Percentiles rank a stretch among this genome's conserved stretches.
These are phyloP conservation scores for Nicator chloris DNA, from an alignment of 2,113 vertebrate genomes.

Conservation along the genomic window DNA sequence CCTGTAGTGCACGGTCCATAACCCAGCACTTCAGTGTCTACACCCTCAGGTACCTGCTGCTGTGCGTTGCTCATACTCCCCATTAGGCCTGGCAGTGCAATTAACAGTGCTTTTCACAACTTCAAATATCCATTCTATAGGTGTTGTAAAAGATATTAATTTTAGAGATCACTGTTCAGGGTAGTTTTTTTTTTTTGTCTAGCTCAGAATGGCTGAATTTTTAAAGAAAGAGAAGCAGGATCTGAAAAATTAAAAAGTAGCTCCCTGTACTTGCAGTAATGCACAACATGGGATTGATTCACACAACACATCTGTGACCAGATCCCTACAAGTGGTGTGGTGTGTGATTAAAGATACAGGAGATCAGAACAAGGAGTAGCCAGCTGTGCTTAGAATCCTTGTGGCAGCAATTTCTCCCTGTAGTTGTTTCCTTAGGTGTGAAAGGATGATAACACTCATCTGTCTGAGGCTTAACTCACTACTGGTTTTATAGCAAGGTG, in stretches of 20 bases:
- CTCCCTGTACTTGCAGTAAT: not conserved
- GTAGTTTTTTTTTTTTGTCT: not conserved
- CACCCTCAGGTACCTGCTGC: not conserved
- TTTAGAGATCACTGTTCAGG: not conserved
- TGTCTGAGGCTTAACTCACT: not conserved
- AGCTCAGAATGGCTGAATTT: not conserved
- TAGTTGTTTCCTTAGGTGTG: not conserved
- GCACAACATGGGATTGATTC: not conserved
- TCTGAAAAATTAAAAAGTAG: not conserved
- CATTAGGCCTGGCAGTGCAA: not conserved
- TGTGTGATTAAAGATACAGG: not conserved
- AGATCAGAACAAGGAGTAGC: not conserved
- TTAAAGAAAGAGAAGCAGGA: not conserved
- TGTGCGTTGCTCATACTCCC: not conserved
- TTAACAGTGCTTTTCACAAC: not conserved
- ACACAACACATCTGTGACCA: not conserved
- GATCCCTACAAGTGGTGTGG: not conserved
- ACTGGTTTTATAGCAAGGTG: not conserved
- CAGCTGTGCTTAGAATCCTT: not conserved
- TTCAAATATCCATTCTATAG: not conserved
- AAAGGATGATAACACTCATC: not conserved
- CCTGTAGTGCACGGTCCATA: fast-evolving
- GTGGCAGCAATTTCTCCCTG: not conserved
- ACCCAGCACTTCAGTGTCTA: not conserved
- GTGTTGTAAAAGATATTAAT: not conserved